These are phyloP conservation scores for Thereva nobilitata DNA, from an alignment of 2,888 invertebrate genomes.

Conservation along the genomic window DNA sequence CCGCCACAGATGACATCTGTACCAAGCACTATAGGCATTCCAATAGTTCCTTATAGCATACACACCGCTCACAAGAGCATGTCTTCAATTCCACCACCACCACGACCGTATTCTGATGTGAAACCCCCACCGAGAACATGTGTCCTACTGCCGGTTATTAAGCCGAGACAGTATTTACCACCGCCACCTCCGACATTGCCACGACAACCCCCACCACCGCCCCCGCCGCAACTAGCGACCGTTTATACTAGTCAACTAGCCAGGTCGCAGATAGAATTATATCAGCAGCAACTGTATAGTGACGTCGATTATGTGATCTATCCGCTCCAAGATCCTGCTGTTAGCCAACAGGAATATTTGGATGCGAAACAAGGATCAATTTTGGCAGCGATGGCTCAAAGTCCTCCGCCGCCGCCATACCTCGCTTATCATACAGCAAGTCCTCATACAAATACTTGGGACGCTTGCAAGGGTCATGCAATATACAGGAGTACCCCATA, in stretches of 20 bases:
- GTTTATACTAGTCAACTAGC: slow-evolving; percentile 72
- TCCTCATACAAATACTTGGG: slow-evolving; percentile 52
- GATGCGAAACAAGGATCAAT: slow-evolving; percentile 74
- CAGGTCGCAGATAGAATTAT: slow-evolving; percentile 80
- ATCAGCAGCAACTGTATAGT: slow-evolving; percentile 86
- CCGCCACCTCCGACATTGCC: slow-evolving; percentile 71
- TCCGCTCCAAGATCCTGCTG: slow-evolving; percentile 84
- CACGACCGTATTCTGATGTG: slow-evolving; percentile 59
- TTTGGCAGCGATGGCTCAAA: slow-evolving; percentile 70
- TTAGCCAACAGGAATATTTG: slow-evolving; percentile 88
- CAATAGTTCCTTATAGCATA: slow-evolving; percentile 61
- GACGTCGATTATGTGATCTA: slow-evolving; percentile 92
- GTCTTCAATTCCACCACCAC: slow-evolving; percentile 60
- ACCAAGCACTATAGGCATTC: slow-evolving; percentile 55
- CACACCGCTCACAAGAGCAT: slow-evolving; percentile 68
- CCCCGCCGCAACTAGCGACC: slow-evolving; percentile 71
- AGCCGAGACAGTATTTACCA: slow-evolving; percentile 64
- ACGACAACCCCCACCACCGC: slow-evolving; percentile 66
- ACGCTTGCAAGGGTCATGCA: slow-evolving; percentile 67
- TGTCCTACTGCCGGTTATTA: slow-evolving; percentile 66
- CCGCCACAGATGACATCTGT: slow-evolving; percentile 55
- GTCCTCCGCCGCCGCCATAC: slow-evolving; percentile 64
- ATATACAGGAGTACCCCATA: slow-evolving; percentile 85
- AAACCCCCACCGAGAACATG: slow-evolving; percentile 61
- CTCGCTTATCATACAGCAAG: slow-evolving; percentile 60